A percentile compares a stretch with the other conserved stretches of the same genome.
Evolutionary conservation across 2,888 invertebrate genomes (phyloP).

Genomic region (Drosophila antonietae): DNA sequence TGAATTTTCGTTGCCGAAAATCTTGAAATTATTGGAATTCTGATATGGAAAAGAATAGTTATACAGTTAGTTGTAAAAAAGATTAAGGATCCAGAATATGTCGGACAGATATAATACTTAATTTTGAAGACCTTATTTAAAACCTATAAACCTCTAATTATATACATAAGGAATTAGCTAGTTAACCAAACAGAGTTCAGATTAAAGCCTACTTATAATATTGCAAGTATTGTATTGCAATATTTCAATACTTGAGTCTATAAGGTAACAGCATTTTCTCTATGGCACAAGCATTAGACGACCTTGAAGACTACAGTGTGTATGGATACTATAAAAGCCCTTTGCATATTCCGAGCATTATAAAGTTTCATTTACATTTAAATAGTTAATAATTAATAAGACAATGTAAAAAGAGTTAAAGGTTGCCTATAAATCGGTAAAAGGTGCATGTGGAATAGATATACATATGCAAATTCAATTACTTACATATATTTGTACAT

Average conservation of each 20-base stretch:
- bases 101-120: background rate
- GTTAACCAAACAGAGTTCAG: too few relatives aligned
- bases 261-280: constrained; percentile 1
- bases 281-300: background rate
- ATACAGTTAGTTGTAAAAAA: too few relatives aligned
- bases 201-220: background rate
- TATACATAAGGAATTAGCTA: too few relatives aligned
- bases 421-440: background rate
- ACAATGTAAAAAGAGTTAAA: background rate
- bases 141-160: too few relatives aligned
- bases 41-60: background rate
- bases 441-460: too few relatives aligned
- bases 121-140: background rate
- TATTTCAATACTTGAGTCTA: constrained; percentile 6
- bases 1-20: background rate
- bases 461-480: too few relatives aligned
- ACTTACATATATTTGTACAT: too few relatives aligned
- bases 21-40: constrained; percentile 3
- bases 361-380: background rate
- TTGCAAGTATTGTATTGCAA: too few relatives aligned
- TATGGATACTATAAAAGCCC: background rate
- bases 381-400: background rate
- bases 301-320: background rate
- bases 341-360: too few relatives aligned
- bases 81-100: background rate